Conservation (phyloP, 2,113 vertebrate species). For the Entosphenus tridentatus region DNA sequence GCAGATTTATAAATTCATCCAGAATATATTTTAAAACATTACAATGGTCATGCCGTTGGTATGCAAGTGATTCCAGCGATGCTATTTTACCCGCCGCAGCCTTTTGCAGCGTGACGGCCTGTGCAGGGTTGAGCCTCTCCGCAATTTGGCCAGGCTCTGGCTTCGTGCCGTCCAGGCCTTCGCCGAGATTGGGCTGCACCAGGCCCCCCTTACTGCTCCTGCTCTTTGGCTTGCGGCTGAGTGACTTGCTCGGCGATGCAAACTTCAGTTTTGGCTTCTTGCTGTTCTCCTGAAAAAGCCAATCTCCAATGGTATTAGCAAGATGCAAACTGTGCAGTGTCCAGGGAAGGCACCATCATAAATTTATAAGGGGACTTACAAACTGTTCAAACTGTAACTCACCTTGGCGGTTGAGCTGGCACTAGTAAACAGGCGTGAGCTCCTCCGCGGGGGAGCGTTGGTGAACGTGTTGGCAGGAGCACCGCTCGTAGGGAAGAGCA, state of each 20-base stretch:
- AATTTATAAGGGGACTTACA: neutral
- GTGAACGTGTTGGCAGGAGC: constrained; percentile 33
- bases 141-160: constrained; percentile 56
- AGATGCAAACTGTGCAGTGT: neutral
- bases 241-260: constrained; percentile 58
- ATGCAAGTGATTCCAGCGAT: too few relatives aligned
- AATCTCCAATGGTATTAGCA: neutral
- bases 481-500: constrained; percentile 86
- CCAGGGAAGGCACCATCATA: too few relatives aligned
- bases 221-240: constrained; percentile 89
- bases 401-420: constrained; percentile 97
- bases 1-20: too few relatives aligned
- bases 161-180: constrained; percentile 80
- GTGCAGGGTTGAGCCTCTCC: constrained; percentile 50
- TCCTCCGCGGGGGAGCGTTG: constrained; percentile 78
- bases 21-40: too few relatives aligned
- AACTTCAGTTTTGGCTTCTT: constrained; percentile 99
- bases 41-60: too few relatives aligned
- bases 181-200: constrained; percentile 65
- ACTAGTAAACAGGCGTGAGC: constrained; percentile 79
- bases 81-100: constrained; percentile 61
- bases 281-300: constrained; percentile 56
- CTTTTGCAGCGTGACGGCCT: constrained; percentile 59
- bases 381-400: constrained; percentile 10
- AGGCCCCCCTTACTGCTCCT: constrained; percentile 76